Evolutionary conservation across 1,140 invertebrate species (phyloP).

Genomic region (Leptinotarsa lineolata): DNA sequence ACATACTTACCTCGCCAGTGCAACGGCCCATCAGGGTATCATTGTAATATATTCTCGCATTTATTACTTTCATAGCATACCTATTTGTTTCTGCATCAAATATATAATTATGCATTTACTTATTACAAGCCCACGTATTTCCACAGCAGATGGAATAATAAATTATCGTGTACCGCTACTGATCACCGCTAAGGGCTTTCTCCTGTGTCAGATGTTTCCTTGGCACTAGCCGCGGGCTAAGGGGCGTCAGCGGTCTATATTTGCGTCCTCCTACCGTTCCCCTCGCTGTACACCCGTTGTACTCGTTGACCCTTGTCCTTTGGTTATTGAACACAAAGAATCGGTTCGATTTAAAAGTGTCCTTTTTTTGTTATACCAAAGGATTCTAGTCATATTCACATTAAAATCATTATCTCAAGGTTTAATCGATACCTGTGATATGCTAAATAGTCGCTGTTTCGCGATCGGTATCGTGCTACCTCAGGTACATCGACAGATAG

Average conservation of each 20-base stretch:
- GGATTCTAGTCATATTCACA: too few species aligned
- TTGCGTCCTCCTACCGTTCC: constrained; percentile 44
- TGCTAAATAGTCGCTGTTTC: background rate
- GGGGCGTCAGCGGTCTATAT: constrained; percentile 47
- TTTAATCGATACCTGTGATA: too few species aligned
- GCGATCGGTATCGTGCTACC: background rate
- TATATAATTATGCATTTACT: too few species aligned
- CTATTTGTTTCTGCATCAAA: too few species aligned
- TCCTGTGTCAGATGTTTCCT: constrained; percentile 29
- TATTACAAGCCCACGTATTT: too few species aligned
- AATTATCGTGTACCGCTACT: constrained; percentile 19
- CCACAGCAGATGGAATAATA: background rate
- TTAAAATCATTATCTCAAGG: too few species aligned
- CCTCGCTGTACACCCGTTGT: constrained; percentile 29
- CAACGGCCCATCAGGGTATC: too few species aligned
- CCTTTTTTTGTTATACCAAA: background rate
- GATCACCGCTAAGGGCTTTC: constrained; percentile 26
- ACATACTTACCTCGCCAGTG: too few species aligned
- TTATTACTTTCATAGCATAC: too few species aligned
- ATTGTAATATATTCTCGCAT: too few species aligned
- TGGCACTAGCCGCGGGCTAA: constrained; percentile 40
- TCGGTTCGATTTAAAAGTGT: background rate
- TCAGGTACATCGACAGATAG: constrained; percentile 3
- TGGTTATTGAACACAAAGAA: constrained; percentile 23
- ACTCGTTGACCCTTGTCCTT: constrained; percentile 3